Conservation (phyloP, 1,140 invertebrate genomes). For the Oreohelix idahoensis region DNA sequence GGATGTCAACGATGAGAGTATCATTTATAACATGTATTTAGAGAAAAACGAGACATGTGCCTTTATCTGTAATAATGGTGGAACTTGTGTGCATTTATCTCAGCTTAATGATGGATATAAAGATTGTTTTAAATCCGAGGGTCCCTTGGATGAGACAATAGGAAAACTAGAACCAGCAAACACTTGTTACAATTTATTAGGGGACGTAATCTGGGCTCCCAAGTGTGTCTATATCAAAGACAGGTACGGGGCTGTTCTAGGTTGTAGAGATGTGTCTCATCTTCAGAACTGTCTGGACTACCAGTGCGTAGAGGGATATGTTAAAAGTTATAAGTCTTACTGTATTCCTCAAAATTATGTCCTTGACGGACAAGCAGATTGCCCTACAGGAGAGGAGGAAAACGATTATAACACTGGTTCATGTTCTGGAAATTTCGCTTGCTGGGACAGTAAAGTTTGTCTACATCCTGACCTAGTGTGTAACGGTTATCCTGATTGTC, state of each 20-base stretch:
- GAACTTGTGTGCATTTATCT: neutral
- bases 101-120: neutral
- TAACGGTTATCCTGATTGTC: conserved; percentile 16
- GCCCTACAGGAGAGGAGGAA: conserved; percentile 19
- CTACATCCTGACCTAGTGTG: neutral
- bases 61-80: neutral
- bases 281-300: conserved; percentile 2
- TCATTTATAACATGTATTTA: neutral
- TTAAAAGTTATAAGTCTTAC: neutral
- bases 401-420: neutral
- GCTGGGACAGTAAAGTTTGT: neutral
- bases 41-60: neutral
- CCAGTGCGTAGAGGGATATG: neutral
- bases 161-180: neutral
- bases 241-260: neutral
- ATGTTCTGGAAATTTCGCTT: neutral
- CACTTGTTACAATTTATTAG: neutral
- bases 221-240: neutral
- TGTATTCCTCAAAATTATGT: conserved; percentile 8
- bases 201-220: neutral
- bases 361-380: neutral
- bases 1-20: neutral
- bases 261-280: conserved; percentile 2
- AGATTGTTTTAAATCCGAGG: neutral
- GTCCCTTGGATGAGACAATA: neutral